These are phyloP conservation scores for Choloepus hoffmanni DNA, from an alignment of 2,113 vertebrate genomes.

Conservation along the genomic window DNA sequence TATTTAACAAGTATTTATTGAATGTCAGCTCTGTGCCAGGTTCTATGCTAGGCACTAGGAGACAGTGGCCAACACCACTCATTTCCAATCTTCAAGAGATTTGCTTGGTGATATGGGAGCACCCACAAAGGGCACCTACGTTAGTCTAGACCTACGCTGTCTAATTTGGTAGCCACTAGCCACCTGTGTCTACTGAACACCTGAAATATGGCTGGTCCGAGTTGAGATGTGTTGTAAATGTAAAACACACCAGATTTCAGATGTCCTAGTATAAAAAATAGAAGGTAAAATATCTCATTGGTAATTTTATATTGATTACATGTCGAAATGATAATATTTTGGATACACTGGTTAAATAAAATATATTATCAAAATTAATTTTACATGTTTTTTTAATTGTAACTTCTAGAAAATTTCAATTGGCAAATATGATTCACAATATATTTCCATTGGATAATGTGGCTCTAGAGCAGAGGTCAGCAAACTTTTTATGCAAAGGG, in stretches of 20 bases:
- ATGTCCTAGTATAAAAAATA: constrained; percentile 1
- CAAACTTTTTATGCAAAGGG: neutral
- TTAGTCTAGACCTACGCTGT: neutral
- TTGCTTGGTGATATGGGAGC: neutral
- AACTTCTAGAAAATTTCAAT: neutral
- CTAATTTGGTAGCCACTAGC: neutral
- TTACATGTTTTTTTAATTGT: neutral
- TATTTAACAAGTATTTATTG: constrained; percentile 64
- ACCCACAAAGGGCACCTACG: neutral
- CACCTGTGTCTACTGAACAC: neutral
- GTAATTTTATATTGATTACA: neutral
- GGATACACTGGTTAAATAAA: neutral
- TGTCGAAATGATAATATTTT: constrained; percentile 37
- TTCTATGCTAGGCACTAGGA: neutral
- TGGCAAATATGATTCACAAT: neutral
- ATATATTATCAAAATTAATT: constrained; percentile 15
- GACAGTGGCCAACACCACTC: neutral
- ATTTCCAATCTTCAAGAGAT: neutral
- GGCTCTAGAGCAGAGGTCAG: neutral
- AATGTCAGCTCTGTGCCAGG: constrained; percentile 48
- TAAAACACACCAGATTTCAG: constrained; percentile 12
- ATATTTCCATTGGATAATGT: neutral
- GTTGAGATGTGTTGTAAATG: neutral
- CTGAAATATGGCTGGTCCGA: neutral
- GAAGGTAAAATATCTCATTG: neutral